Evolutionary conservation across 2,797 vertebrate genomes (phyloP), one percentile per base, ranked within the genome.

Genomic region (Peromyscus melanophrys): DNA sequence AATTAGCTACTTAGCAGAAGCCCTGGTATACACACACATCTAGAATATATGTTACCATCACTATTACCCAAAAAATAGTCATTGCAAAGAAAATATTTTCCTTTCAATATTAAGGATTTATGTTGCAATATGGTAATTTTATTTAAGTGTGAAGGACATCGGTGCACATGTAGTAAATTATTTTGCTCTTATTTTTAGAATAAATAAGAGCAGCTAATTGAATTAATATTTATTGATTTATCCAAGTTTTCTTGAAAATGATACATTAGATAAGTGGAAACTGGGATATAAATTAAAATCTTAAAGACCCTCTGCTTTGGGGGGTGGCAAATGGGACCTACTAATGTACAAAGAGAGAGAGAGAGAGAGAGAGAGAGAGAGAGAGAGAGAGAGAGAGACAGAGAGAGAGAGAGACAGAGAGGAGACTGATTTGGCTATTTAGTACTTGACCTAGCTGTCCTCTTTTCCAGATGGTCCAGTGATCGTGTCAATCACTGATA

Each of bases 401-500:
- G 37, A 34, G 25, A 23, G 46, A 52, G 16, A 80, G 27, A 52
- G 16, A 78, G 76, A 13, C 40, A 46, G 43, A 16, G 76, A 16
- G 29, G 96, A 88, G 73, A 81, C 92, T 27, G 16, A 90, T 85
- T 25, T 80, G 31, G 49, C 67, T 63, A 49, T 89, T 95, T 67
- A 83, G 73, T 61, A 46, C 82, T 59, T 94, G 46, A 3, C 75
- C 87, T 85, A 89, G 77, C 61, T 96, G 46, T 0, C 0, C 65
- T 93, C 55, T 92, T 95, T 76, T 92, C 95, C 82, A 90, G 78
- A 75, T 52, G 23, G 77, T 57, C 61, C 61, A 2, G 57, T 27
- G 75, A 46, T 97, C 88, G 5, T 97, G 77, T 92, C 95, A 96
- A 77, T 82, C 92, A 69, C 71, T 71, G n/a, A 81, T 96, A 83